These are phyloP conservation scores for Drosophila dives DNA, from an alignment of 2,888 invertebrate species.

Conservation along the genomic window DNA sequence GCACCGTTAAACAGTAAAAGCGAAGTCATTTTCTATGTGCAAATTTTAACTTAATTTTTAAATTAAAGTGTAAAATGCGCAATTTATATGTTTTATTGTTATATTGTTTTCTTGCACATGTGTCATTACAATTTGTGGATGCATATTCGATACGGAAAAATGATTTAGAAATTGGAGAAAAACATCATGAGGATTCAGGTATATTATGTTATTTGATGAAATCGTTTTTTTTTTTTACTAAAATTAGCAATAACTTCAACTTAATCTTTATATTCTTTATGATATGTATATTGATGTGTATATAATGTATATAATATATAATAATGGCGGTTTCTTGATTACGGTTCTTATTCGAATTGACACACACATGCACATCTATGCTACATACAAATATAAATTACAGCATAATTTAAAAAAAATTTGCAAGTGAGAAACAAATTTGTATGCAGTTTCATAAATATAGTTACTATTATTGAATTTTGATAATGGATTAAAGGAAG, in stretches of 20 bases:
- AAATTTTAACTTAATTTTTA: not conserved
- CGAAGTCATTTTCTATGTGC: not conserved
- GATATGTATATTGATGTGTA: too few species aligned
- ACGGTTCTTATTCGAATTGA: slow-evolving; percentile 13
- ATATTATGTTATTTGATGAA: not conserved
- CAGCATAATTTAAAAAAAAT: not conserved
- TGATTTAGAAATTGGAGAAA: slow-evolving; percentile 26
- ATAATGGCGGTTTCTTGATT: slow-evolving; percentile 24
- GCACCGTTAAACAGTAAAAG: slow-evolving; percentile 41
- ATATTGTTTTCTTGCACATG: slow-evolving; percentile 32
- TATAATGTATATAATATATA: too few species aligned
- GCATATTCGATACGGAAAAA: slow-evolving; percentile 60
- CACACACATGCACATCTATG: slow-evolving; percentile 1
- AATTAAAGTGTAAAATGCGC: slow-evolving; percentile 23
- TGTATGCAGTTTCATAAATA: not conserved
- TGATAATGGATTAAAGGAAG: not conserved
- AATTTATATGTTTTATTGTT: slow-evolving; percentile 17
- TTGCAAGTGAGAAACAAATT: not conserved
- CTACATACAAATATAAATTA: not conserved
- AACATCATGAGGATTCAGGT: slow-evolving; percentile 28
- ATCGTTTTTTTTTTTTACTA: not conserved
- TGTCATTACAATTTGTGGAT: slow-evolving; percentile 10
- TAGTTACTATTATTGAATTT: not conserved
- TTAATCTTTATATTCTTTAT: not conserved
- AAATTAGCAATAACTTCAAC: not conserved